phyloP scores from a whole-genome alignment of 1,140 invertebrate species.

The Bombus superbus region DNA sequence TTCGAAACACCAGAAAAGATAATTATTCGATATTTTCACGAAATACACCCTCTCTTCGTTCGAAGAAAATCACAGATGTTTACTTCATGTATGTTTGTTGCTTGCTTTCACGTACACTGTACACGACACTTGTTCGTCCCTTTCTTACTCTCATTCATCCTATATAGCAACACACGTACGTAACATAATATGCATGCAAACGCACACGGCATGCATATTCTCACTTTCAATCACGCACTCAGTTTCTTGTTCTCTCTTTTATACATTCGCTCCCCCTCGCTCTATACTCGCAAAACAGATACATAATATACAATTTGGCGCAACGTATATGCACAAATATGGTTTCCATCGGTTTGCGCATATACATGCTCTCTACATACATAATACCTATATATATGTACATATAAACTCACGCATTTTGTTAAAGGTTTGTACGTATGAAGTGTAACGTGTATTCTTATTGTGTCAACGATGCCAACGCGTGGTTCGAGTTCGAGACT shows the following conservation, averaged over 20 bases:
- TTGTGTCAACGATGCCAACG: conserved; percentile 29
- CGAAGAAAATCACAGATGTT: conserved; percentile 69
- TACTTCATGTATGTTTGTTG: conserved; percentile 50
- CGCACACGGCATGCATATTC: not conserved
- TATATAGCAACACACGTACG: not conserved
- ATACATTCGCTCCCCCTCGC: not conserved
- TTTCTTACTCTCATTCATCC: not conserved
- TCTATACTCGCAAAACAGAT: conserved; percentile 25
- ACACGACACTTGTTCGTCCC: not conserved
- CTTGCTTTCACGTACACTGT: conserved; percentile 22
- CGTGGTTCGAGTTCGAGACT: not conserved
- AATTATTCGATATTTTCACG: conserved; percentile 28
- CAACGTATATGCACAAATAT: conserved; percentile 34
- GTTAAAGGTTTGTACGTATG: conserved; percentile 58
- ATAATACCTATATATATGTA: conserved; percentile 64
- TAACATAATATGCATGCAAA: not conserved
- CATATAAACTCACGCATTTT: conserved; percentile 66
- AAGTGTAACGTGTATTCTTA: conserved; percentile 37
- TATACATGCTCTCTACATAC: conserved; percentile 48
- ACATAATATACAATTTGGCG: conserved; percentile 59
- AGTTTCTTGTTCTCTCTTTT: not conserved
- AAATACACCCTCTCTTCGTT: conserved; percentile 39
- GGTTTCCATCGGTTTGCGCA: conserved; percentile 10
- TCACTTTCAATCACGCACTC: not conserved
- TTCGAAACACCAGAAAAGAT: conserved; percentile 48